Percentiles rank a stretch among this genome's conserved stretches.
These are phyloP conservation scores for Bombus cullumanus DNA, from an alignment of 1,140 invertebrate species.

Conservation along the genomic window DNA sequence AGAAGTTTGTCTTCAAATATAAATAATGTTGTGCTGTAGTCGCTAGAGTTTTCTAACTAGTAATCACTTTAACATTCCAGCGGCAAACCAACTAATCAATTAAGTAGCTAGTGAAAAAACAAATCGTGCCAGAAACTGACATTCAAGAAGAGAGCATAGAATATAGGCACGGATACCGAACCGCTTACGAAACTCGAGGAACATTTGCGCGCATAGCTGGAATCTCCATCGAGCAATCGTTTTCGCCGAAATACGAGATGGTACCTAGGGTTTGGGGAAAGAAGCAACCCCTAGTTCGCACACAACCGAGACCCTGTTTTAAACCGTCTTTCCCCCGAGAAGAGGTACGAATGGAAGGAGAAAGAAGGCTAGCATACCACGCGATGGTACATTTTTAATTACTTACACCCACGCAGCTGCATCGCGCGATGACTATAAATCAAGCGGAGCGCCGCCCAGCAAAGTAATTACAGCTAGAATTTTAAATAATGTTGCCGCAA, in stretches of 20 bases:
- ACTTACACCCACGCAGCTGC: constrained; percentile 84
- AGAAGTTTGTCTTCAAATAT: neutral
- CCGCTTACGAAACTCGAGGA: neutral
- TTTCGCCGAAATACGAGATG: constrained; percentile 48
- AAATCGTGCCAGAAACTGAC: too few species aligned
- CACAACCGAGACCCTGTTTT: constrained; percentile 60
- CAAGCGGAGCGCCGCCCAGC: constrained; percentile 82
- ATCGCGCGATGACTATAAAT: constrained; percentile 84
- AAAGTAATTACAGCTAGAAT: constrained; percentile 84
- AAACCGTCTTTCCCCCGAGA: constrained; percentile 60
- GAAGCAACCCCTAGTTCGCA: constrained; percentile 61
- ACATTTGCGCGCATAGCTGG: constrained; percentile 4
- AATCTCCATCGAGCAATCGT: constrained; percentile 48
- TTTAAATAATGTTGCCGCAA: constrained; percentile 84
- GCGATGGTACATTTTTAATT: constrained; percentile 84
- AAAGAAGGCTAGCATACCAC: constrained; percentile 74
- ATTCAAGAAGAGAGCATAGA: neutral
- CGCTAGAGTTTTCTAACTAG: neutral
- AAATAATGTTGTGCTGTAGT: neutral
- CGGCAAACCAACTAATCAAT: neutral
- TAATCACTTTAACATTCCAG: neutral
- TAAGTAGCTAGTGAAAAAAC: too few species aligned
- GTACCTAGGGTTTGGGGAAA: constrained; percentile 58
- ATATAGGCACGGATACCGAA: neutral
- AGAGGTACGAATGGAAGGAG: constrained; percentile 39